Percentiles rank a stretch among this genome's conserved stretches.
Conservation (phyloP, 1,140 invertebrate genomes). For the Calliopsis andreniformis region DNA sequence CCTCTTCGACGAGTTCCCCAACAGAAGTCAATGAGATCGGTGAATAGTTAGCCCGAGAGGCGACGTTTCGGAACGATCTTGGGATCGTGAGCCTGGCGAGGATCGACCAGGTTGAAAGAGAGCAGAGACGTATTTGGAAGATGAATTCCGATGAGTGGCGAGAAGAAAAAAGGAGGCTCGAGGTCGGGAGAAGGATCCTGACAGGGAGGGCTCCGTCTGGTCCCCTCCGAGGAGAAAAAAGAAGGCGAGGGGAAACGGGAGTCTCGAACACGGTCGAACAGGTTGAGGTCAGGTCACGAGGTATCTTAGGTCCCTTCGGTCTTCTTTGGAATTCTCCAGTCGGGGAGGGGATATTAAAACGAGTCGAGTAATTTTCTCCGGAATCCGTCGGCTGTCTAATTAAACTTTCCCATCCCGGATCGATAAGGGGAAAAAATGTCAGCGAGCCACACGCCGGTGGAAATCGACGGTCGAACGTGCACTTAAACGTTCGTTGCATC, state of each 20-base stretch:
- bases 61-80: not conserved
- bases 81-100: too few relatives aligned
- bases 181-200: slow-evolving; percentile 18
- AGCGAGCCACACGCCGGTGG: not conserved
- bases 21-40: not conserved
- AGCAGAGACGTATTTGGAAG: slow-evolving; percentile 16
- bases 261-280: slow-evolving; percentile 41
- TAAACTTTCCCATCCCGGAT: slow-evolving; percentile 41
- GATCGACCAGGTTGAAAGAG: slow-evolving; percentile 8
- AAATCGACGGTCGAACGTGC: not conserved
- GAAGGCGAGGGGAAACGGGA: slow-evolving; percentile 22
- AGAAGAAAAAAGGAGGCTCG: not conserved
- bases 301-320: slow-evolving; percentile 45
- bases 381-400: slow-evolving; percentile 37
- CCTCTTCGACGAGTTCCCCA: too few relatives aligned
- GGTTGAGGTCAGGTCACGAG: slow-evolving; percentile 42
- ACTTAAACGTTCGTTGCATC: not conserved
- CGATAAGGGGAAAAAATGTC: slow-evolving; percentile 18
- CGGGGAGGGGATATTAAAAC: slow-evolving; percentile 40
- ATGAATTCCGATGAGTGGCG: slow-evolving; percentile 40
- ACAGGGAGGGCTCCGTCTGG: slow-evolving; percentile 10
- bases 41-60: not conserved
- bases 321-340: slow-evolving; percentile 45
- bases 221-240: not conserved
- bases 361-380: slow-evolving; percentile 38